Base-by-base conservation (phyloP, 2,797 vertebrate species). In the Pampus argenteus region DNA sequence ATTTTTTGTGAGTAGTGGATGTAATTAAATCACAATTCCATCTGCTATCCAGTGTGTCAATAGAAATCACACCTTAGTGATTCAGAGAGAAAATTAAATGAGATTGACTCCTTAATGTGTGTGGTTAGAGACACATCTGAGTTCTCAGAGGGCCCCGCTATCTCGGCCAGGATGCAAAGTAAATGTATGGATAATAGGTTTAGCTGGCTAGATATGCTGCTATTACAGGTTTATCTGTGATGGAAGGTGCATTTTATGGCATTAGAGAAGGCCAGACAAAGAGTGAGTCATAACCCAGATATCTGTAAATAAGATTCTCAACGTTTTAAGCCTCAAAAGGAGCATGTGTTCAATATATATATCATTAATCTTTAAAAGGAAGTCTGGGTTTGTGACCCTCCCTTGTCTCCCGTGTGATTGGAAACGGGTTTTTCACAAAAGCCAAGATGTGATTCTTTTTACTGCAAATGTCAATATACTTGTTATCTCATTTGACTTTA, bases 131-230 rank as follows among this genome's bases (percentile, higher is more conserved):
- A 75, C 60, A 74, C 67, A 74, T 73, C 60, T 71, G 75, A 74
- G 67, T 80, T 80, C 85, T 84, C 76, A 9, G 5, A 38, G 71
- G 79, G n/a, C n/a, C 69, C 17, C 57, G 45, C 81, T 63, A 69
- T 80, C 74, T 88, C 63, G 54, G 69, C 66, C 85, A 68, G 79
- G 72, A 86, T 83, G 72, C 76, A 82, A 81, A 80, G 67, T 60
- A 84, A 90, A 85, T 84, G 87, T 79, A 87, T 64, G 55, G 76
- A 66, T 90, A 91, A 91, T 89, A 65, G 64, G 68, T 86, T 92
- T 90, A 89, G 81, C 85, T 48, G 42, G 59, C 57, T 34, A 56
- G 66, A 88, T 78, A 73, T 68, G 76, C 77, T 60, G 80, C 87
- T 59, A 38, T 88, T 89, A 83, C 83, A 70, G 80, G 73, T 89